Conservation (phyloP, 2,113 vertebrate genomes). For the Euleptes europaea region DNA sequence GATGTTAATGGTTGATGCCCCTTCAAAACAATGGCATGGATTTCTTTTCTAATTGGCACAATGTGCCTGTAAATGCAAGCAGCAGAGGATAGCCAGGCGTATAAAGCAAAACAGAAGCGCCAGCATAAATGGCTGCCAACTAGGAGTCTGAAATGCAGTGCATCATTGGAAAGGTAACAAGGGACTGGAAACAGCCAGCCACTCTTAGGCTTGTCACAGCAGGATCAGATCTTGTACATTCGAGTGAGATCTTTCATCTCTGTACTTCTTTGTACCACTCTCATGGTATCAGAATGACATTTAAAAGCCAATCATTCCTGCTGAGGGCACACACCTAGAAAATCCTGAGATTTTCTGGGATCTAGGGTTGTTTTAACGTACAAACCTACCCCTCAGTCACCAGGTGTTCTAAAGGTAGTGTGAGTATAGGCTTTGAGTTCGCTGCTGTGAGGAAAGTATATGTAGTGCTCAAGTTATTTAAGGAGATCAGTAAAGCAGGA, state of each 20-base stretch:
- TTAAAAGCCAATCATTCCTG: no score
- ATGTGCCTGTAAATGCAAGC: not conserved
- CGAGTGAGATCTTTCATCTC: not conserved
- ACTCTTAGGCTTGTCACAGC: not conserved
- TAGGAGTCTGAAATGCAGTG: rapidly evolving
- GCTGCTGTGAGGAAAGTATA: no score
- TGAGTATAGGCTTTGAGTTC: no score
- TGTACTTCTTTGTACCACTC: not conserved
- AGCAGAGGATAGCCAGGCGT: rapidly evolving
- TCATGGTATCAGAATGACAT: not conserved
- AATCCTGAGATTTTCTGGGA: no score
- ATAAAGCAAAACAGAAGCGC: not conserved
- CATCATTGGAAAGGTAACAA: not conserved
- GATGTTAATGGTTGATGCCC: not conserved
- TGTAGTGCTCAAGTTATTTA: no score
- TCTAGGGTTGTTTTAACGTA: no score
- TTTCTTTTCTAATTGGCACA: not conserved
- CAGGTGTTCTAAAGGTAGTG: no score
- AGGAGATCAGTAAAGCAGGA: no score
- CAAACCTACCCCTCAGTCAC: no score
- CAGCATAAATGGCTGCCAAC: not conserved
- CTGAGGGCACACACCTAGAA: no score
- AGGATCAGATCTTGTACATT: not conserved
- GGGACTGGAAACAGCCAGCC: not conserved
- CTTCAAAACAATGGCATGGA: not conserved